These are phyloP conservation scores for Stegastes partitus DNA, from an alignment of 2,113 vertebrate species.

Conservation along the genomic window DNA sequence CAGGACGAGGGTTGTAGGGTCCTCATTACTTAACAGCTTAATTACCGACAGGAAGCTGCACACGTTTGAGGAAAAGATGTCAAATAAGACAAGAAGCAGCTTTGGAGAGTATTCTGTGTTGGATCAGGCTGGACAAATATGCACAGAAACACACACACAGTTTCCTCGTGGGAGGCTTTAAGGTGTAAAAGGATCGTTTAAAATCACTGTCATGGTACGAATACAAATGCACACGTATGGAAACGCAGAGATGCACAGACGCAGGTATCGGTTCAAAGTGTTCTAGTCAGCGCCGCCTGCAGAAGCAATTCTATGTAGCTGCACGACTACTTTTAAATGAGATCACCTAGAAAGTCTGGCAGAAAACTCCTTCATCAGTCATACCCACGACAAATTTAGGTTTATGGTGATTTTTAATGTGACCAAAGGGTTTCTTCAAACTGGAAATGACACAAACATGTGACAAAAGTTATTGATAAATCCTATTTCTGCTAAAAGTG, in stretches of 20 bases:
- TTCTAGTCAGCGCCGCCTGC: background rate
- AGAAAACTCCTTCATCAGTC: background rate
- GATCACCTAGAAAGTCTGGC: background rate
- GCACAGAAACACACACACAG: constrained; percentile 5
- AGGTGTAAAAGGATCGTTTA: constrained; percentile 3
- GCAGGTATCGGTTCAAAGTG: constrained; percentile 1
- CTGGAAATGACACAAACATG: no score
- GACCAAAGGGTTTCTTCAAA: no score
- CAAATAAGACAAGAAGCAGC: background rate
- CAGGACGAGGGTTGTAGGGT: constrained; percentile 26
- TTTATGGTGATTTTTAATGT: no score
- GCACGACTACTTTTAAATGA: background rate
- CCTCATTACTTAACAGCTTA: constrained; percentile 57
- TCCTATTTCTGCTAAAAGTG: no score
- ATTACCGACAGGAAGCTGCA: constrained; percentile 40
- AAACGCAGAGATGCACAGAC: background rate
- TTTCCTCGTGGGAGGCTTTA: constrained; percentile 8
- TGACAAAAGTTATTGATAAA: no score
- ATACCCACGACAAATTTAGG: no score
- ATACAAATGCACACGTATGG: no score
- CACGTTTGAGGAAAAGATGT: background rate
- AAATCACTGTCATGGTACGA: background rate
- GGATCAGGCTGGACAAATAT: background rate
- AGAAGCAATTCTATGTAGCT: constrained; percentile 7
- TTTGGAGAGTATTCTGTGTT: background rate